Evolutionary conservation across 1,140 invertebrate genomes (phyloP).

Genomic region (Ephestia elutella): DNA sequence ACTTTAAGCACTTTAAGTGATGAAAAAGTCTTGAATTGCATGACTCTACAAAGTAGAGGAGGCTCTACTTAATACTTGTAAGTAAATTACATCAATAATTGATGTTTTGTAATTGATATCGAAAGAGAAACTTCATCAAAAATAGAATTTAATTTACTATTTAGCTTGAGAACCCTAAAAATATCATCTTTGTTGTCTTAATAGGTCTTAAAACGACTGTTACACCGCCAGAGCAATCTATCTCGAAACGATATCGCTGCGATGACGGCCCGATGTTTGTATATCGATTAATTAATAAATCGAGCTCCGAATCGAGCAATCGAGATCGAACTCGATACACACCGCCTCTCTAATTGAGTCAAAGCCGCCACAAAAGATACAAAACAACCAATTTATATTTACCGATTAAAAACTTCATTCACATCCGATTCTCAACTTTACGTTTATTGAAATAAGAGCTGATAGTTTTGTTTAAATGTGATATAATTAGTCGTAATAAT

Average conservation of each 20-base stretch:
- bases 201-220: conserved; percentile 21
- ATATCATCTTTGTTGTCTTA: conserved; percentile 19
- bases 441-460: conserved; percentile 10
- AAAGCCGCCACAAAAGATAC: conserved; percentile 62
- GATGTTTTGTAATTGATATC: too few relatives aligned
- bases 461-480: conserved; percentile 3
- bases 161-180: background rate
- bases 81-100: too few relatives aligned
- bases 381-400: conserved; percentile 29
- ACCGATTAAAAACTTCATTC: background rate
- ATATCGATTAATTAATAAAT: conserved; percentile 74
- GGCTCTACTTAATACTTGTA: background rate
- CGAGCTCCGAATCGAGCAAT: conserved; percentile 57
- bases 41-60: too few relatives aligned
- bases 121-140: too few relatives aligned
- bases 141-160: too few relatives aligned
- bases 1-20: too few relatives aligned
- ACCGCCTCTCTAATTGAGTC: conserved; percentile 70
- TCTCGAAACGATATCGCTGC: conserved; percentile 49
- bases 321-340: conserved; percentile 59
- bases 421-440: conserved; percentile 24
- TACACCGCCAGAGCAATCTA: conserved; percentile 34
- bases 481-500: conserved; percentile 10
- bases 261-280: conserved; percentile 68
- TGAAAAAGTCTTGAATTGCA: too few relatives aligned